Evolutionary conservation across 2,113 vertebrate genomes (phyloP), one percentile per base, ranked within the genome.

Genomic region (Barbus barbus): DNA sequence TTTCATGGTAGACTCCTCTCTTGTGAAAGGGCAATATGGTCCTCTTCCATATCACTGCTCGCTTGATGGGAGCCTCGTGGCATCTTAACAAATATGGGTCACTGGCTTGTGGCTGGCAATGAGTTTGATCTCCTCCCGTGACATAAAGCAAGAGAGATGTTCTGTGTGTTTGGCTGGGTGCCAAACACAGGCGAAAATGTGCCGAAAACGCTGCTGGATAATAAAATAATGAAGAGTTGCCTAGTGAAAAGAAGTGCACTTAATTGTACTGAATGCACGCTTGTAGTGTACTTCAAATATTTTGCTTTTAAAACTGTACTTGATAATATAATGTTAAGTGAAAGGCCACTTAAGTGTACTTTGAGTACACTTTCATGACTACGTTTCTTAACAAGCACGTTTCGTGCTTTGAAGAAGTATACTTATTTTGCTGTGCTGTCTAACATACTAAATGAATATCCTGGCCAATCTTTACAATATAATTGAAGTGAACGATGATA

Each of bases 1-100:
- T 77, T 82, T 53, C 72, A 53, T 56, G 73, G 33, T 74, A 58
- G 31, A 51, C 79, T 60, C 73, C 24, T 69, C 73, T 53, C 33
- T 58, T 48, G 56, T 67, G 72, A 82, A 74, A 75, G 18, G 71
- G 46, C 75, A 41, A 77, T 77, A 75, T 86, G 79, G 58, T 44
- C 36, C 72, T 86, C 72, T 78, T 86, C 84, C 72, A 81, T 69
- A 77, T 74, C 71, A 69, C 31, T 82, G 56, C 84, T 31, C 26
- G 20, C 9, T 53, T 85, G 72, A 82, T 82, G 60, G 84, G 79
- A 67, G 61, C n/a, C 41, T 51, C 58, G 46, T 51, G 56, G 75
- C 76, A 53, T 20, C 74, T 85, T 77, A 76, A 82, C 61, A 67
- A 65, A 67, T 82, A 74, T 14, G 84, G 67, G 84, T 83, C 82